Percentiles rank a stretch among this genome's conserved stretches.
These are phyloP conservation scores for Trichechus manatus DNA, from an alignment of 2,113 vertebrate genomes.

Conservation along the genomic window DNA sequence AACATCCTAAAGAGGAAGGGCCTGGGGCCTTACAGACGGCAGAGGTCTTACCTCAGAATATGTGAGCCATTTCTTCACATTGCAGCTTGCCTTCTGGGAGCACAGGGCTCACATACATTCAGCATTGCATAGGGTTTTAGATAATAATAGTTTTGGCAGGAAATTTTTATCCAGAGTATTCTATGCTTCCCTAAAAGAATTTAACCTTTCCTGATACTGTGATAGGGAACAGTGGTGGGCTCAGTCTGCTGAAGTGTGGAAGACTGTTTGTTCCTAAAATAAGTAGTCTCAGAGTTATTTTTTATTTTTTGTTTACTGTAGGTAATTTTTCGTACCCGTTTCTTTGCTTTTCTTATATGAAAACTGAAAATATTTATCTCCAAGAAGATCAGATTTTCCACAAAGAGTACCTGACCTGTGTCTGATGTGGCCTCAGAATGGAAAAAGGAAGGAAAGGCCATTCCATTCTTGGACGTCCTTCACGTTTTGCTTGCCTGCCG, in stretches of 20 bases:
- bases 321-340: neutral
- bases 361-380: slow-evolving; percentile 25
- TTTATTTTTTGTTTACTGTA: neutral
- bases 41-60: neutral
- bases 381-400: neutral
- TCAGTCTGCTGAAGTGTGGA: neutral
- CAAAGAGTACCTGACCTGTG: neutral
- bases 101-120: neutral
- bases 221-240: neutral
- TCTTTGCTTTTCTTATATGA: neutral
- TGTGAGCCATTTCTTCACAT: neutral
- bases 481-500: neutral
- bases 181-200: neutral
- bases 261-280: neutral
- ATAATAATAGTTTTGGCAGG: neutral
- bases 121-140: neutral
- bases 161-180: neutral
- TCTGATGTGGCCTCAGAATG: neutral
- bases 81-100: neutral
- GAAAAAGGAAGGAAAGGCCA: neutral
- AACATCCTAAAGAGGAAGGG: neutral
- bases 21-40: neutral
- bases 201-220: neutral
- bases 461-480: neutral
- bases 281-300: neutral